phyloP scores from a whole-genome alignment of 2,888 invertebrate genomes.

The Thera obeliscata region DNA sequence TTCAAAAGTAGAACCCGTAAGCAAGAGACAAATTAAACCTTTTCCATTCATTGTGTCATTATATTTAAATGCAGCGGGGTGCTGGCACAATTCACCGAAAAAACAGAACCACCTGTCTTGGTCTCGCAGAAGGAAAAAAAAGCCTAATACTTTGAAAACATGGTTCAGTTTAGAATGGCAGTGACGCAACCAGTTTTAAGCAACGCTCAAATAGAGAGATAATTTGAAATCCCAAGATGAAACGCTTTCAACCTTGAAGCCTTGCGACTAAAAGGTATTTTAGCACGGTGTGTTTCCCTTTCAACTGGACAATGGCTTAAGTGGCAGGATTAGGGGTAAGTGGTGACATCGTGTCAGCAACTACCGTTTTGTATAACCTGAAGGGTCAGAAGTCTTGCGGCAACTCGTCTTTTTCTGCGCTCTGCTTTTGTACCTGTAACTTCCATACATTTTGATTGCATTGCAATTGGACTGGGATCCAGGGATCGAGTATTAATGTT shows the following conservation, averaged over 20 bases:
- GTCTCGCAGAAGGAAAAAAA: conserved; percentile 44
- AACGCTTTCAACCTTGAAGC: conserved; percentile 45
- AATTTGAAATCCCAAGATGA: conserved; percentile 48
- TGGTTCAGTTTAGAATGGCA: conserved; percentile 46
- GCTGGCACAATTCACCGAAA: conserved; percentile 61
- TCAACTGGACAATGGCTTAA: conserved; percentile 57
- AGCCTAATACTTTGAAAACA: conserved; percentile 42
- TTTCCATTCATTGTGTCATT: conserved; percentile 64
- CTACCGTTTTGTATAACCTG: conserved; percentile 47
- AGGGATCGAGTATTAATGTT: conserved; percentile 46
- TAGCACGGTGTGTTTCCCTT: conserved; percentile 36
- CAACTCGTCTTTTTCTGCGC: conserved; percentile 48
- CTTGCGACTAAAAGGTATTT: conserved; percentile 48
- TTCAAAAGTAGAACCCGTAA: conserved; percentile 49
- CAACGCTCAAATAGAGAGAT: conserved; percentile 66
- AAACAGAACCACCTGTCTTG: conserved; percentile 63
- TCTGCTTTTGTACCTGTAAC: conserved; percentile 21
- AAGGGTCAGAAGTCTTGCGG: conserved; percentile 40
- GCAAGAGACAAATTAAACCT: conserved; percentile 65
- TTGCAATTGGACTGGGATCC: conserved; percentile 60
- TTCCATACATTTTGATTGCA: conserved; percentile 33
- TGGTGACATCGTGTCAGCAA: conserved; percentile 61
- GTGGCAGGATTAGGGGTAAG: conserved; percentile 63
- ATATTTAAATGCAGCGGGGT: conserved; percentile 71
- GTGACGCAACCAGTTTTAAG: conserved; percentile 50